Evolutionary conservation across 2,888 invertebrate genomes (phyloP), one percentile per base, ranked within the genome.

Genomic region (Microplitis deprimator): DNA sequence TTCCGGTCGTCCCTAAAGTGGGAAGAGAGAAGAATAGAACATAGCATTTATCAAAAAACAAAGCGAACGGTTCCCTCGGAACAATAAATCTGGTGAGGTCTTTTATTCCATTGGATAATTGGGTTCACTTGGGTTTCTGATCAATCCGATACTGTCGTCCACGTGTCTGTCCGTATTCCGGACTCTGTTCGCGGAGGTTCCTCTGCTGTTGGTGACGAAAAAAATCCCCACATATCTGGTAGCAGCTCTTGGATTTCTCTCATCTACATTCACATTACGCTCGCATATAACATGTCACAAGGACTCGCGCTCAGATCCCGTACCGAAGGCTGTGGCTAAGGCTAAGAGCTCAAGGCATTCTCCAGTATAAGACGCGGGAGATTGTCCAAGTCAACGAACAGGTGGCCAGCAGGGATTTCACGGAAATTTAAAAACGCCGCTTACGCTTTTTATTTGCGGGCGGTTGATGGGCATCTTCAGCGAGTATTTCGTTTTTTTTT

Each of bases 61-160:
- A 29, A 29, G 29, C 29, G 29, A 29, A 85, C 82, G 78, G 76
- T 79, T 81, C 80, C 85, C 84, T 84, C 85, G 81, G 84, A 84
- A 87, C 89, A 88, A 89, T 89, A 89, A 89, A 89, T 89, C 89
- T 89, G 86, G 85, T 81, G 3, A 29, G 29, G 29, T 29, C 29
- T 29, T 29, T 29, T 29, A 29, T 86, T 87, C 87, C 85, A 83
- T 84, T 84, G 84, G 88, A 88, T 89, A 89, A 89, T 89, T 89
- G 89, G 89, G 88, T 89, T 89, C 89, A 89, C 89, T 86, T 88
- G 87, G 29, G 50, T 50, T 85, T 85, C 85, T 88, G 89, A 89
- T 89, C 89, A 86, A 87, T 88, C 88, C 89, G 89, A 89, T 89
- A 89, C 88, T 89, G 89, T 89, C 89, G 86, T 84, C 87, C 86